phyloP scores from a whole-genome alignment of 2,888 invertebrate genomes.

The Capitulum mitella region DNA sequence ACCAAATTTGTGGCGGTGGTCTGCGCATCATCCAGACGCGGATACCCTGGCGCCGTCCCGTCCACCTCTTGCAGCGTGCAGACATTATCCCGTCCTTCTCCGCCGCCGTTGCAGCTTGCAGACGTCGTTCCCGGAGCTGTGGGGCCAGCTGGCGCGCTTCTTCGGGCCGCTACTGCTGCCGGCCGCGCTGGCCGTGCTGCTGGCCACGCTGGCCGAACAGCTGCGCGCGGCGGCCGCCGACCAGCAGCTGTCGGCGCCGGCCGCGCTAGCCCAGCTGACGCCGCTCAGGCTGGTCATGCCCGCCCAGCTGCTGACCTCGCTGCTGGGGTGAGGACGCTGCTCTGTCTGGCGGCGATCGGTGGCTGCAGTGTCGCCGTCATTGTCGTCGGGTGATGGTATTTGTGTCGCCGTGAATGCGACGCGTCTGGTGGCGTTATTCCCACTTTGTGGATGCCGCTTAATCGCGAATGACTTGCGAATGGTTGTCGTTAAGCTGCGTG shows the following conservation, averaged over 20 bases:
- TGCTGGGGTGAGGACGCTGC: neutral
- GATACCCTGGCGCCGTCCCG: no score
- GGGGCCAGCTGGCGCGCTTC: constrained; percentile 59
- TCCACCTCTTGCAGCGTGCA: no score
- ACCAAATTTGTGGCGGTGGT: no score
- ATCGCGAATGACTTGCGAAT: no score
- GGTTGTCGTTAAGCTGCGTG: no score
- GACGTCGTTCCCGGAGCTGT: constrained; percentile 42
- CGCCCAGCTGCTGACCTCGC: neutral
- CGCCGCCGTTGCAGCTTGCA: neutral
- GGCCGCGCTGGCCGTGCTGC: constrained; percentile 57
- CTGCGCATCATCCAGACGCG: no score
- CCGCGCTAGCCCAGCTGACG: constrained; percentile 45
- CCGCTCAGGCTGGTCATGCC: constrained; percentile 26
- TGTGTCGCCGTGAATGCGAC: no score
- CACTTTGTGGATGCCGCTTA: no score
- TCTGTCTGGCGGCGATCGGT: neutral
- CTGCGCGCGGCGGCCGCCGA: constrained; percentile 43
- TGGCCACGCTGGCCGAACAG: constrained; percentile 55
- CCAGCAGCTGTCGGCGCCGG: constrained; percentile 50
- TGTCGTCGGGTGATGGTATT: no score
- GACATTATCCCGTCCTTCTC: no score
- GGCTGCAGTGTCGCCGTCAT: no score
- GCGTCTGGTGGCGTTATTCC: no score
- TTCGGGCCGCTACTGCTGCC: constrained; percentile 58